Conservation (phyloP, 1,140 invertebrate species). For the Heliconius hermathena region DNA sequence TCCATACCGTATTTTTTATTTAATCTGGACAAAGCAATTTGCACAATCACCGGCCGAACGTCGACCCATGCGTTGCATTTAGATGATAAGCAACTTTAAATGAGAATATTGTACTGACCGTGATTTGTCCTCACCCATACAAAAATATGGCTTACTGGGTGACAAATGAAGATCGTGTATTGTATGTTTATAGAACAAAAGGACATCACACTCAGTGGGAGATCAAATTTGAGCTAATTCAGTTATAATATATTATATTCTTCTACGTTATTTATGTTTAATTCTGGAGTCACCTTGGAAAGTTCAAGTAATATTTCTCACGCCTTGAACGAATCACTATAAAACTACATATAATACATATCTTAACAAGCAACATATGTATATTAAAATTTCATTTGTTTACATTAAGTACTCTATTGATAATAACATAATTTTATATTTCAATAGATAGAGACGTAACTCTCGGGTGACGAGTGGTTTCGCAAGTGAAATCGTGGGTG, state of each 20-base stretch:
- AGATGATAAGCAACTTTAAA: slow-evolving; percentile 68
- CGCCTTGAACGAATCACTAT: slow-evolving; percentile 32
- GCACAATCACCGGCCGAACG: slow-evolving; percentile 56
- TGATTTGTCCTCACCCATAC: slow-evolving; percentile 55
- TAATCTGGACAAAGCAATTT: slow-evolving; percentile 39
- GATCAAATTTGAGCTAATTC: slow-evolving; percentile 25
- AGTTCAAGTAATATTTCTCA: slow-evolving; percentile 45
- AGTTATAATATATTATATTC: slow-evolving; percentile 38
- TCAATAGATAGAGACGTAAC: slow-evolving; percentile 15
- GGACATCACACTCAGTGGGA: slow-evolving; percentile 7
- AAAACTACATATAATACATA: background rate
- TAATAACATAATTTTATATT: background rate
- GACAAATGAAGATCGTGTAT: slow-evolving; percentile 60
- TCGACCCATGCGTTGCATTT: slow-evolving; percentile 60
- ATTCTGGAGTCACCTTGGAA: slow-evolving; percentile 42
- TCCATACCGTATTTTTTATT: background rate
- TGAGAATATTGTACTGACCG: slow-evolving; percentile 72
- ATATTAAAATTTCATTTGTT: background rate
- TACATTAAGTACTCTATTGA: background rate
- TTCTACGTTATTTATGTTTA: slow-evolving; percentile 36
- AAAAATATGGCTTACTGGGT: slow-evolving; percentile 57
- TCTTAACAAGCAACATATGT: background rate
- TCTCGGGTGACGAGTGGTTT: slow-evolving; percentile 55
- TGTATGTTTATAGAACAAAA: slow-evolving; percentile 25
- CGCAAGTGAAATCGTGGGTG: slow-evolving; percentile 71